phyloP scores from a whole-genome alignment of 1,140 invertebrate species.

The Trichoplusia ni region DNA sequence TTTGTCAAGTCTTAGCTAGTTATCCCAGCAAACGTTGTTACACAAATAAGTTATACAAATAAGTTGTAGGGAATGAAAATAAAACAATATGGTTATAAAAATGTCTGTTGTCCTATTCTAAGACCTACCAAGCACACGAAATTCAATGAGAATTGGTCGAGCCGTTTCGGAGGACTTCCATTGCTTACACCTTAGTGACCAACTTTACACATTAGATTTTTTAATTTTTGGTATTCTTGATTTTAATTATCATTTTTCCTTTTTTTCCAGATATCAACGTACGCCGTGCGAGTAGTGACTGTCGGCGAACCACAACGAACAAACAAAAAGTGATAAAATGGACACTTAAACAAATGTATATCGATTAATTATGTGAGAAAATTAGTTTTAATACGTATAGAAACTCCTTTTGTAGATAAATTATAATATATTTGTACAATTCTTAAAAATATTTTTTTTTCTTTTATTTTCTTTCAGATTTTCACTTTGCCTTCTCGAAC shows the following conservation, averaged over 20 bases:
- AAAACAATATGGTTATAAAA: too few relatives aligned
- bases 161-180: too few relatives aligned
- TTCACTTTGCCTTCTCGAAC: slow-evolving; percentile 57
- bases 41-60: too few relatives aligned
- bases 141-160: too few relatives aligned
- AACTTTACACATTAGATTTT: too few relatives aligned
- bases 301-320: slow-evolving; percentile 72
- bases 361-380: slow-evolving; percentile 51
- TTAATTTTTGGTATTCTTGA: too few relatives aligned
- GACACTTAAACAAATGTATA: slow-evolving; percentile 53
- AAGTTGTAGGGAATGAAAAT: too few relatives aligned
- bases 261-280: slow-evolving; percentile 71
- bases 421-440: slow-evolving; percentile 62
- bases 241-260: slow-evolving; percentile 18
- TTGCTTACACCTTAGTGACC: too few relatives aligned
- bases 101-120: too few relatives aligned
- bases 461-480: slow-evolving; percentile 52
- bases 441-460: slow-evolving; percentile 1
- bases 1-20: too few relatives aligned
- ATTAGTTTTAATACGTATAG: slow-evolving; percentile 58
- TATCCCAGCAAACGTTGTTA: too few relatives aligned
- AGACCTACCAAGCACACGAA: too few relatives aligned
- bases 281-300: slow-evolving; percentile 75
- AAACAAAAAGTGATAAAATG: slow-evolving; percentile 64
- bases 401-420: slow-evolving; percentile 65